Evolutionary conservation across 2,113 vertebrate species (phyloP).

Genomic region (Peromyscus californicus): DNA sequence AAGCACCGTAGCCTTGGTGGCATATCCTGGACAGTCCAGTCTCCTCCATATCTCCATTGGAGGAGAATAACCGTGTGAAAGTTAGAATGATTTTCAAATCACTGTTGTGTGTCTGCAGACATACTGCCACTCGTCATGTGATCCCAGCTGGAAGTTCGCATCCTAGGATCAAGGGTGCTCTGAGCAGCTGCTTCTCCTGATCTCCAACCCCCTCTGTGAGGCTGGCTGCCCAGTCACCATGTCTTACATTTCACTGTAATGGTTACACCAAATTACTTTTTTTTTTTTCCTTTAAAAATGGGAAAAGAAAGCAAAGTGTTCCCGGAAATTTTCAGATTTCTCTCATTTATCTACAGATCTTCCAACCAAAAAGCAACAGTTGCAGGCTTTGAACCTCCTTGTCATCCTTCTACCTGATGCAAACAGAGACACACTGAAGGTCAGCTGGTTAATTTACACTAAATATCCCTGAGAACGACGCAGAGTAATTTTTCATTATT

Average conservation of each 20-base stretch:
- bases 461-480: background rate
- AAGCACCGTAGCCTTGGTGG: background rate
- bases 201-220: constrained; percentile 64
- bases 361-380: constrained; percentile 93
- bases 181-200: constrained; percentile 59
- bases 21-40: background rate
- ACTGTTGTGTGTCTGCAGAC: constrained; percentile 78
- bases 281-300: background rate
- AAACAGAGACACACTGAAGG: constrained; percentile 96
- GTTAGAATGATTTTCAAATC: constrained; percentile 77
- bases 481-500: constrained; percentile 29
- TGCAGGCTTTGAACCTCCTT: constrained; percentile 97
- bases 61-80: constrained; percentile 66
- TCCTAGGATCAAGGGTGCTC: constrained; percentile 47
- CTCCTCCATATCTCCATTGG: constrained; percentile 40
- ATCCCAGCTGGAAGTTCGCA: constrained; percentile 77
- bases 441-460: constrained; percentile 81
- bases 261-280: constrained; percentile 59
- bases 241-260: background rate
- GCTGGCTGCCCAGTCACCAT: constrained; percentile 14
- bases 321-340: background rate
- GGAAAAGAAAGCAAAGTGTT: constrained; percentile 32
- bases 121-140: constrained; percentile 62
- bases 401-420: constrained; percentile 94
- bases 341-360: constrained; percentile 90